Evolutionary conservation across 2,113 vertebrate species (phyloP), one percentile per base, ranked within the genome.

Genomic region (Pangasianodon gigas): DNA sequence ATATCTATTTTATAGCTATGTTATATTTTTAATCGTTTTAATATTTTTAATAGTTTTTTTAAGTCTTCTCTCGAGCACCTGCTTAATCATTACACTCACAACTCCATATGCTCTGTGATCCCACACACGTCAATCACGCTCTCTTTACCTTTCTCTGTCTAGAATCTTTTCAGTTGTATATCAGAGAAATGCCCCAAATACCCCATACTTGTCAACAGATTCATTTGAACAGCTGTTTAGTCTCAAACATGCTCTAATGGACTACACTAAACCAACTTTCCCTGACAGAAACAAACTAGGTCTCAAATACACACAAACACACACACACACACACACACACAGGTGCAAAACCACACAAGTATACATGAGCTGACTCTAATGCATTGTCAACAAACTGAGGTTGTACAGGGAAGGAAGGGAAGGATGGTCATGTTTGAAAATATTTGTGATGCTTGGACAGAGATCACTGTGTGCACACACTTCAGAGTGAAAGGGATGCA

Each of bases 171-270:
- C 88, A 92, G 89, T 91, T 58, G 32, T 93, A 93, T 94, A 93
- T 94, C 41, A 92, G 92, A 93, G 91, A 92, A 85, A 88, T 95
- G 94, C 95, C 94, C 94, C 93, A 95, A 94, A 96, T 95, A 94
- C 93, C 92, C 91, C 62, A 87, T 26, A 51, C 88, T 92, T 87
- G 92, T 93, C 87, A 90, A 93, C 89, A 92, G 93, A 93, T 91
- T 93, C 87, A 88, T 93, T 91, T 91, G 89, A 75, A 89, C 94
- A 93, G 91, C 93, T 94, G 94, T 92, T 91, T 92, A 90, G 90
- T 94, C 89, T 93, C 90, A 93, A 90, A 93, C 69, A 93, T 90
- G 91, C 91, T 89, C 92, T 89, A 92, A 93, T 93, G 90, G 92
- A 92, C 91, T 93, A 90, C 92, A 58, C 26, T 41, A 87, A 56